Evolutionary conservation across 2,797 vertebrate species (phyloP).

Genomic region (Acipenser oxyrinchus): DNA sequence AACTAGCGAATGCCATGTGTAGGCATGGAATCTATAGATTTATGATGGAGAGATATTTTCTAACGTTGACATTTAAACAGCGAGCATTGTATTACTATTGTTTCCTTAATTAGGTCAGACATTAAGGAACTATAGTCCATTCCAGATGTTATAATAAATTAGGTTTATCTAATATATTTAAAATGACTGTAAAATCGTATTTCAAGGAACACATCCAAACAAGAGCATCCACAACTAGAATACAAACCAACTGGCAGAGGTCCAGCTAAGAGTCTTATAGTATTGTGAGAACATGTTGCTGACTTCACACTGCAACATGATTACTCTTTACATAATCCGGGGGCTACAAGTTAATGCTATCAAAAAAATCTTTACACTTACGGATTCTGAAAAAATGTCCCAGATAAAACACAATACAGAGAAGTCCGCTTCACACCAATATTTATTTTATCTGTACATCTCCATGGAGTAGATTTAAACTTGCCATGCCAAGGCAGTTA

Average conservation of each 20-base stretch:
- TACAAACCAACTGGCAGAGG: slow-evolving; percentile 5
- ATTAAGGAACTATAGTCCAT: not conserved
- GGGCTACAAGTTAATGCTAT: slow-evolving; percentile 18
- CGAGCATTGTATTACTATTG: too few relatives aligned
- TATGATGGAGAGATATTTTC: too few relatives aligned
- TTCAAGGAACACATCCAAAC: not conserved
- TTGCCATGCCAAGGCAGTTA: too few relatives aligned
- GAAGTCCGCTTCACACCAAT: too few relatives aligned
- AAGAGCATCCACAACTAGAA: slow-evolving; percentile 8
- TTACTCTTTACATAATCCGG: slow-evolving; percentile 19
- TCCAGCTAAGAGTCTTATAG: slow-evolving; percentile 13
- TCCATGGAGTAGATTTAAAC: too few relatives aligned
- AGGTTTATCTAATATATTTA: slow-evolving; percentile 11
- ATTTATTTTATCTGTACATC: too few relatives aligned
- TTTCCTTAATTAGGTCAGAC: too few relatives aligned
- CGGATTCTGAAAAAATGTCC: not conserved
- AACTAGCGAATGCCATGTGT: too few relatives aligned
- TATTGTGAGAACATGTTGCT: slow-evolving; percentile 17
- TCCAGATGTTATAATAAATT: too few relatives aligned
- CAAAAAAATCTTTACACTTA: slow-evolving; percentile 15
- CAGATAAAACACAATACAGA: too few relatives aligned
- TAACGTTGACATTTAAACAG: too few relatives aligned
- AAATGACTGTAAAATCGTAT: slow-evolving; percentile 11
- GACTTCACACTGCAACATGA: slow-evolving; percentile 21
- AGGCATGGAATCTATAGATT: too few relatives aligned